A percentile compares a stretch with the other conserved stretches of the same genome.
phyloP scores from a whole-genome alignment of 1,140 invertebrate species.

The Nilaparvata lugens region DNA sequence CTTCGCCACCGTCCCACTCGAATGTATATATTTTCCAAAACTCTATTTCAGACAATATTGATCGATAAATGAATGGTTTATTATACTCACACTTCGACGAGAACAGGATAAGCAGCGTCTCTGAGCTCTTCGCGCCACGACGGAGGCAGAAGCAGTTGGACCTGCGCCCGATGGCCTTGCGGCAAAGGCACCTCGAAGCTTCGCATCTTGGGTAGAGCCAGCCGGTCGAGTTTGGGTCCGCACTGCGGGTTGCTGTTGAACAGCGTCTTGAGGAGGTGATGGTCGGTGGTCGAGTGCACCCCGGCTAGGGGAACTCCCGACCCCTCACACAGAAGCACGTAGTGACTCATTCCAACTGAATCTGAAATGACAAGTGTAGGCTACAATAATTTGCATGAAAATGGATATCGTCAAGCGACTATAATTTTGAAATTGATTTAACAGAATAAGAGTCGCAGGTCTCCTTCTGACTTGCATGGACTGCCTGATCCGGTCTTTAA shows the following conservation, averaged over 20 bases:
- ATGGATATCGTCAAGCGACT: no score
- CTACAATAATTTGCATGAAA: no score
- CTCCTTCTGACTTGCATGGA: no score
- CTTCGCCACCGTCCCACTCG: no score
- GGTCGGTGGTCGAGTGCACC: slow-evolving; percentile 58
- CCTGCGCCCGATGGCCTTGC: slow-evolving; percentile 65
- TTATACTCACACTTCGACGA: slow-evolving; percentile 64
- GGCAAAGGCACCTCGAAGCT: slow-evolving; percentile 68
- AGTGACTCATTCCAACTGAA: slow-evolving; percentile 39
- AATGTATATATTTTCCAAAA: no score
- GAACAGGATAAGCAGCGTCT: slow-evolving; percentile 73
- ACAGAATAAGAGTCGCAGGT: no score
- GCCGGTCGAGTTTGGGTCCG: slow-evolving; percentile 47
- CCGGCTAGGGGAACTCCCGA: slow-evolving; percentile 66
- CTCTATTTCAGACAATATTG: no score
- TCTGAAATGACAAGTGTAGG: neutral
- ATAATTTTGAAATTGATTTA: no score
- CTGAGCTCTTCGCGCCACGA: slow-evolving; percentile 73
- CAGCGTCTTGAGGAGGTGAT: slow-evolving; percentile 57
- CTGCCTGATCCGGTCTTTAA: no score
- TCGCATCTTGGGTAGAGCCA: slow-evolving; percentile 61
- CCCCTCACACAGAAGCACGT: slow-evolving; percentile 68
- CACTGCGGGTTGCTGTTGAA: slow-evolving; percentile 63
- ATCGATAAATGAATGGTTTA: neutral
- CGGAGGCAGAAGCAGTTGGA: slow-evolving; percentile 68